Evolutionary conservation across 2,888 invertebrate genomes (phyloP).

Genomic region (Cataglyphis altisquamis): DNA sequence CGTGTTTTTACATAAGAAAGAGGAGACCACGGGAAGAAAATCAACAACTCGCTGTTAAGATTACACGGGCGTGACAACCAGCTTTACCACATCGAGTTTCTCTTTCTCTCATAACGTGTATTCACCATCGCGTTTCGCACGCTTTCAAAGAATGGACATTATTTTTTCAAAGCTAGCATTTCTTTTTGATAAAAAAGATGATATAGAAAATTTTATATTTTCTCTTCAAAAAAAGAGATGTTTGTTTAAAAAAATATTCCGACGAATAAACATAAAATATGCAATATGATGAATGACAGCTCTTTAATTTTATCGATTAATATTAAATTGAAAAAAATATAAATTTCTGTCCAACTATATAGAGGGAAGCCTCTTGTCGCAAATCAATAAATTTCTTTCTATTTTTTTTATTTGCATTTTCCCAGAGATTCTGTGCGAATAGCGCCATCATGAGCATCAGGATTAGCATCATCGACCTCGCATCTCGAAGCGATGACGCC

Average conservation of each 20-base stretch:
- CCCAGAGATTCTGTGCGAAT: neutral
- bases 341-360: neutral
- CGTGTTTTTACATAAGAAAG: constrained; percentile 2
- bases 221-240: neutral
- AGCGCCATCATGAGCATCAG: neutral
- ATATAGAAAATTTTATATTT: neutral
- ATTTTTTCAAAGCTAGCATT: neutral
- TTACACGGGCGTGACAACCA: constrained; percentile 32
- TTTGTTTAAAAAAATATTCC: neutral
- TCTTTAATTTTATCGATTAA: neutral
- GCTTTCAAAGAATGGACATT: constrained; percentile 8
- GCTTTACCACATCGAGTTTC: constrained; percentile 10
- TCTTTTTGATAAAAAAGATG: constrained; percentile 1
- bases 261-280: neutral
- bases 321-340: neutral
- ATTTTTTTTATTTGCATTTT: neutral
- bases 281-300: neutral
- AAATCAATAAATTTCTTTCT: neutral
- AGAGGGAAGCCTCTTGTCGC: neutral
- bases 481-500: constrained; percentile 24
- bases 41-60: constrained; percentile 20
- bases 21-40: neutral
- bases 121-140: neutral
- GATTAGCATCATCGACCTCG: neutral
- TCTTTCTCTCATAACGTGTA: constrained; percentile 1